A percentile compares a stretch with the other conserved stretches of the same genome.
phyloP scores from a whole-genome alignment of 2,113 vertebrate genomes.

The Crypturellus undulatus region DNA sequence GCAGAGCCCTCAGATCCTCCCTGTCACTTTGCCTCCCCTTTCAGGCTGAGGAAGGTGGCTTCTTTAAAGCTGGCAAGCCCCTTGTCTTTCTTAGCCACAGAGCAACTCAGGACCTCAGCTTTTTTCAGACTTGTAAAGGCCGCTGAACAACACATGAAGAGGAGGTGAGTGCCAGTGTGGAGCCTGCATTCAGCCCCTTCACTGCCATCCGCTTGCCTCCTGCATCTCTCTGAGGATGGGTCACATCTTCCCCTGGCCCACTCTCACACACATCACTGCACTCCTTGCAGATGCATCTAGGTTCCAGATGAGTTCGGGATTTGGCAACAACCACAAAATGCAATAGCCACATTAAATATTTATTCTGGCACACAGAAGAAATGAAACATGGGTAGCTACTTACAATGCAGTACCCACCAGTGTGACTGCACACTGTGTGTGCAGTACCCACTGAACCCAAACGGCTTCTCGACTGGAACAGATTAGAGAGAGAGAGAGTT shows the following conservation, averaged over 20 bases:
- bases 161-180: not conserved
- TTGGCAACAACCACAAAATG: no score
- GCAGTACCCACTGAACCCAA: no score
- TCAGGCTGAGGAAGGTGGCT: slow-evolving; percentile 7
- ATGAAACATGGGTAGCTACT: no score
- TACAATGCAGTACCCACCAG: no score
- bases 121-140: slow-evolving; percentile 52
- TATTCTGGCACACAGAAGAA: no score
- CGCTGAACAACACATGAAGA: not conserved
- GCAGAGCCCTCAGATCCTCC: not conserved
- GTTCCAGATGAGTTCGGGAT: no score
- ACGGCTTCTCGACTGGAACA: no score
- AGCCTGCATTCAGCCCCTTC: not conserved
- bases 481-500: no score
- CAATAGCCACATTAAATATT: no score
- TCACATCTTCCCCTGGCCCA: no score
- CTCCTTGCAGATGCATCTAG: not conserved
- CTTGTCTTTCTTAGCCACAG: not conserved
- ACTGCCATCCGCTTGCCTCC: not conserved
- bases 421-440: no score
- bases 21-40: slow-evolving; percentile 31
- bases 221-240: no score
- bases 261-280: not conserved
- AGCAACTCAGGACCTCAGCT: slow-evolving; percentile 46
- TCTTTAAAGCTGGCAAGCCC: slow-evolving; percentile 42